A percentile compares a stretch with the other conserved stretches of the same genome.
phyloP scores from a whole-genome alignment of 2,113 vertebrate genomes.

The Apistogramma diplotaenia region DNA sequence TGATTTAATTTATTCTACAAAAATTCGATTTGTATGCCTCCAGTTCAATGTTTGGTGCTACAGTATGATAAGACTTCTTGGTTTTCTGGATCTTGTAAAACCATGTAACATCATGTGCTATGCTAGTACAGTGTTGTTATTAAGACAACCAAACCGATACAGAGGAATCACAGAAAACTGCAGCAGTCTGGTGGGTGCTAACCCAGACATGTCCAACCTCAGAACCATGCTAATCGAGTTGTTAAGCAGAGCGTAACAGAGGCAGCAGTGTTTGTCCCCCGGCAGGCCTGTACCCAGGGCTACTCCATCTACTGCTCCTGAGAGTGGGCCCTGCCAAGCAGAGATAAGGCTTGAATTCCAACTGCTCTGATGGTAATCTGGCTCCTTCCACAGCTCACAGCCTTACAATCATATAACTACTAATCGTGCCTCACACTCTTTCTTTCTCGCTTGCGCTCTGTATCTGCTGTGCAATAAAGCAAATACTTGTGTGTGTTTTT shows the following conservation, averaged over 20 bases:
- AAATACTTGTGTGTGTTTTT: not conserved
- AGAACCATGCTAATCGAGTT: conserved; percentile 53
- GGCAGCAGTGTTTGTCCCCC: conserved; percentile 58
- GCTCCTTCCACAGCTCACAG: conserved; percentile 45
- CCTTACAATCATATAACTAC: conserved; percentile 34
- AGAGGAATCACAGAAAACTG: conserved; percentile 5
- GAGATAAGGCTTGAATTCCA: conserved; percentile 73
- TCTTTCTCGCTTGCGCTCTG: not conserved
- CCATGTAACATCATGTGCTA: not conserved
- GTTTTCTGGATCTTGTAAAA: not conserved
- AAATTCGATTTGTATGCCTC: conserved; percentile 1
- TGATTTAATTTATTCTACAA: not conserved
- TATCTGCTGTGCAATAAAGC: not conserved
- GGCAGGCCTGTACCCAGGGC: conserved; percentile 37
- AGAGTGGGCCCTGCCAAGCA: conserved; percentile 54
- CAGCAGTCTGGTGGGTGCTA: conserved; percentile 13
- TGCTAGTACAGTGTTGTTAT: not conserved
- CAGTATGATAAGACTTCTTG: not conserved
- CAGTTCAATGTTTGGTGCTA: not conserved
- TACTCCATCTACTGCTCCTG: conserved; percentile 46
- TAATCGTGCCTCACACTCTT: conserved; percentile 38
- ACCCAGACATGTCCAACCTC: conserved; percentile 30
- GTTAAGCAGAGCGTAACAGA: conserved; percentile 60
- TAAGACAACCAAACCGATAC: not conserved
- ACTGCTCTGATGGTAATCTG: conserved; percentile 72